phyloP scores from a whole-genome alignment of 2,113 vertebrate species.

The Osmerus eperlanus region DNA sequence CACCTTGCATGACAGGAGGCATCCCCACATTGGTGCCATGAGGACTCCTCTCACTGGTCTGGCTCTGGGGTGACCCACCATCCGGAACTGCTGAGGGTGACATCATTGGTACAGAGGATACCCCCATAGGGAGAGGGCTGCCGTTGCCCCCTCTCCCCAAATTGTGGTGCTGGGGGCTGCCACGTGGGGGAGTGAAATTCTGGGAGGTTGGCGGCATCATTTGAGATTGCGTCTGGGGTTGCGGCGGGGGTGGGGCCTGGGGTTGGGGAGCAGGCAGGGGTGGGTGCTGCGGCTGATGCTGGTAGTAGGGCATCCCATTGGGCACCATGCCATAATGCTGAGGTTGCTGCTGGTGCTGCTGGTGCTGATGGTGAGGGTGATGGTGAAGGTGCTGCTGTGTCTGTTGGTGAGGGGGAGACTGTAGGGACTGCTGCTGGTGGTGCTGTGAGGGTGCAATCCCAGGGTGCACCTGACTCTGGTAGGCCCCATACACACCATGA shows the following conservation, averaged over 20 bases:
- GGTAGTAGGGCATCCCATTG: constrained; percentile 73
- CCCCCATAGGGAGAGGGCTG: constrained; percentile 61
- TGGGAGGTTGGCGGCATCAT: constrained; percentile 61
- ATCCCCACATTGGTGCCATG: constrained; percentile 44
- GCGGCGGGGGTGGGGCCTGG: constrained; percentile 45
- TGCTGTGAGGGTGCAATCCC: constrained; percentile 60
- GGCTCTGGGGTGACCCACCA: constrained; percentile 59
- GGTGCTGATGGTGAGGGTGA: constrained; percentile 57
- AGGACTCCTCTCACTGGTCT: constrained; percentile 56
- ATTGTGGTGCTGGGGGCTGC: constrained; percentile 68
- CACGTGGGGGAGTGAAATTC: constrained; percentile 65
- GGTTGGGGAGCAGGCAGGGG: constrained; percentile 53
- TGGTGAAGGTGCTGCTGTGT: constrained; percentile 64
- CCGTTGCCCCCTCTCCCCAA: constrained; percentile 50
- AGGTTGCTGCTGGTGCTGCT: constrained; percentile 59
- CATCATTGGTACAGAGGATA: constrained; percentile 50
- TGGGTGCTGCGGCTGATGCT: constrained; percentile 63
- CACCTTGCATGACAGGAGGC: constrained; percentile 64
- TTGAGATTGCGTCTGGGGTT: constrained; percentile 54
- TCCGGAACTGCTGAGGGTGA: constrained; percentile 58
- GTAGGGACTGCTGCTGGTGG: constrained; percentile 69
- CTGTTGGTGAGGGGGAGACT: constrained; percentile 55
- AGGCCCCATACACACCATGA: constrained; percentile 63
- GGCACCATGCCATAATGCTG: constrained; percentile 71
- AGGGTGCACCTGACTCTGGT: constrained; percentile 67